A percentile compares a stretch with the other conserved stretches of the same genome.
Evolutionary conservation across 2,797 vertebrate genomes (phyloP).

Genomic region (Masticophis lateralis): DNA sequence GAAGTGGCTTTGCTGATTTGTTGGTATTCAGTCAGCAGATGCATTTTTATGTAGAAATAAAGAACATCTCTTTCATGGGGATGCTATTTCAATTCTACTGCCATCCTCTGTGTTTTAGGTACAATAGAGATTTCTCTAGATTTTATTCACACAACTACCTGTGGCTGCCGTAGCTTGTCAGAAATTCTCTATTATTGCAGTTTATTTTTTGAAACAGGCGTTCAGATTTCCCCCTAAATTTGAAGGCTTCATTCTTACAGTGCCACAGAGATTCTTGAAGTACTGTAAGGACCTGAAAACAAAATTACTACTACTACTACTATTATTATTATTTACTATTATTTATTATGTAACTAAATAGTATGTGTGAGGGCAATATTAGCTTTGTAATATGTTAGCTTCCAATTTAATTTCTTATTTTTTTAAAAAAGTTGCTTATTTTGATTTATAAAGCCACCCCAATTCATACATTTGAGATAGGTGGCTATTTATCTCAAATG

Average conservation of each 20-base stretch:
- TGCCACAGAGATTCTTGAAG: background rate
- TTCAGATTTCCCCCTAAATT: background rate
- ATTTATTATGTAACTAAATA: background rate
- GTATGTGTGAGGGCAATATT: background rate
- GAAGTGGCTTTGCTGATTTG: constrained; percentile 12
- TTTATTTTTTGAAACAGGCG: background rate
- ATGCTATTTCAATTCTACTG: background rate
- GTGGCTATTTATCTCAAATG: background rate
- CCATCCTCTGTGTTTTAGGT: background rate
- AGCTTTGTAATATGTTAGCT: background rate
- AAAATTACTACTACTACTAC: too few species aligned
- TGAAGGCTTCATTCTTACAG: background rate
- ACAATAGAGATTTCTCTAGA: background rate
- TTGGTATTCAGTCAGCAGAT: constrained; percentile 3
- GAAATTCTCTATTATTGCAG: background rate
- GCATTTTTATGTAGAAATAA: background rate
- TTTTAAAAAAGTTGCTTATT: background rate
- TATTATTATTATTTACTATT: too few species aligned
- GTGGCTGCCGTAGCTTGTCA: background rate
- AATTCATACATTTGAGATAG: background rate
- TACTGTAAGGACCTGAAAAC: too few species aligned
- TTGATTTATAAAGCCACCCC: background rate
- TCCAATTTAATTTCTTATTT: background rate
- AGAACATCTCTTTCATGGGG: fast-evolving
- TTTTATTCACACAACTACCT: background rate